These are phyloP conservation scores for Dorcus hopei DNA, from an alignment of 2,888 invertebrate genomes.

Conservation along the genomic window DNA sequence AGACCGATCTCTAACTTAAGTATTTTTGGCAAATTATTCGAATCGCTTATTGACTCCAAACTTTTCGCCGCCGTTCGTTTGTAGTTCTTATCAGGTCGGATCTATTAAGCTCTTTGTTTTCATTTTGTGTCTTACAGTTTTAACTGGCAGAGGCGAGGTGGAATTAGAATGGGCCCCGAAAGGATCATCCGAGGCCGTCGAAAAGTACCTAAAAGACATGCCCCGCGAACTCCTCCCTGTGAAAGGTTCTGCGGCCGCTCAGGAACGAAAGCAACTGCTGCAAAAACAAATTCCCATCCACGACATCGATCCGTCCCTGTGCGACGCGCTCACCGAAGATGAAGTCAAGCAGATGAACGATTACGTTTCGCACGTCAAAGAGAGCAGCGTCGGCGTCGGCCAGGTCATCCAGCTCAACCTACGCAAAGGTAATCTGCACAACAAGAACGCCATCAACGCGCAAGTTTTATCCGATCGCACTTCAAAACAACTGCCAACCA, in stretches of 20 bases:
- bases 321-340: slow-evolving; percentile 53
- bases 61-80: too few species aligned
- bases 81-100: too few species aligned
- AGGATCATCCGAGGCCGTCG: slow-evolving; percentile 46
- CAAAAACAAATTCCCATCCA: slow-evolving; percentile 83
- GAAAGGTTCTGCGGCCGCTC: slow-evolving; percentile 76
- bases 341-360: slow-evolving; percentile 47
- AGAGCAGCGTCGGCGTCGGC: slow-evolving; percentile 45
- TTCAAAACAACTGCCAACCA: slow-evolving; percentile 34
- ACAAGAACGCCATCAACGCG: slow-evolving; percentile 23
- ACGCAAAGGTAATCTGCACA: slow-evolving; percentile 17
- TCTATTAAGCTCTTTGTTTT: too few species aligned
- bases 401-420: slow-evolving; percentile 38
- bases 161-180: slow-evolving; percentile 49
- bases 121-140: slow-evolving; percentile 29
- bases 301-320: slow-evolving; percentile 68
- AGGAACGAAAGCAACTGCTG: slow-evolving; percentile 72
- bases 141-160: slow-evolving; percentile 46
- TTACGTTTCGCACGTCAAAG: slow-evolving; percentile 46
- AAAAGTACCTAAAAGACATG: slow-evolving; percentile 52
- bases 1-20: too few species aligned
- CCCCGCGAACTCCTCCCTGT: slow-evolving; percentile 75
- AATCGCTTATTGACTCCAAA: too few species aligned
- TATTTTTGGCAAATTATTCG: too few species aligned
- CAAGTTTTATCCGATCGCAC: slow-evolving; percentile 34